These are phyloP conservation scores for Ephialtes manifestator DNA, from an alignment of 2,888 invertebrate species.

Conservation along the genomic window DNA sequence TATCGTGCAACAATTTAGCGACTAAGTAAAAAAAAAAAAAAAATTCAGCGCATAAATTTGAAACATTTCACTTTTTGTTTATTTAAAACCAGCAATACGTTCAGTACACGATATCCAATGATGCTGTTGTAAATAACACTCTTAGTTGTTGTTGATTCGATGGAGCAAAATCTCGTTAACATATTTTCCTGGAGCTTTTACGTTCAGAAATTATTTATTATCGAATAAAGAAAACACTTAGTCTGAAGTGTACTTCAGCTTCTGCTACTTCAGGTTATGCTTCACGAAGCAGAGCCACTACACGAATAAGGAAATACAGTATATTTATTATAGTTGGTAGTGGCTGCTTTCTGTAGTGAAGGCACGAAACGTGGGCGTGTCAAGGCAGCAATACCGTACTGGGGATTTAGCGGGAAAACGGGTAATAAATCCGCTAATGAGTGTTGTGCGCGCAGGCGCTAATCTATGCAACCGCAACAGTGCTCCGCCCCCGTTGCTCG, in stretches of 20 bases:
- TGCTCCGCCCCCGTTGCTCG: slow-evolving; percentile 74
- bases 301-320: slow-evolving; percentile 4
- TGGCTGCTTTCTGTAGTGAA: slow-evolving; percentile 27
- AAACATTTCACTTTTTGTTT: no score
- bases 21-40: no score
- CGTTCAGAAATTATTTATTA: slow-evolving; percentile 26
- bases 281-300: background rate
- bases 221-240: background rate
- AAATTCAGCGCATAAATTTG: no score
- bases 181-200: no score
- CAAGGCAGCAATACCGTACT: slow-evolving; percentile 47
- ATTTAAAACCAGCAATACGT: no score
- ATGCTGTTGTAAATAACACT: background rate
- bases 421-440: slow-evolving; percentile 82
- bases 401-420: slow-evolving; percentile 75
- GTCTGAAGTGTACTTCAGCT: background rate
- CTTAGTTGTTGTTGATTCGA: background rate
- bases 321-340: slow-evolving; percentile 28
- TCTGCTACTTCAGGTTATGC: background rate
- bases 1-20: no score
- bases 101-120: no score
- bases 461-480: slow-evolving; percentile 81
- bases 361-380: slow-evolving; percentile 71
- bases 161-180: background rate
- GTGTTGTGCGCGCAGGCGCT: slow-evolving; percentile 80